Conservation (phyloP, 2,888 invertebrate species). For the Bimastos eiseni region DNA sequence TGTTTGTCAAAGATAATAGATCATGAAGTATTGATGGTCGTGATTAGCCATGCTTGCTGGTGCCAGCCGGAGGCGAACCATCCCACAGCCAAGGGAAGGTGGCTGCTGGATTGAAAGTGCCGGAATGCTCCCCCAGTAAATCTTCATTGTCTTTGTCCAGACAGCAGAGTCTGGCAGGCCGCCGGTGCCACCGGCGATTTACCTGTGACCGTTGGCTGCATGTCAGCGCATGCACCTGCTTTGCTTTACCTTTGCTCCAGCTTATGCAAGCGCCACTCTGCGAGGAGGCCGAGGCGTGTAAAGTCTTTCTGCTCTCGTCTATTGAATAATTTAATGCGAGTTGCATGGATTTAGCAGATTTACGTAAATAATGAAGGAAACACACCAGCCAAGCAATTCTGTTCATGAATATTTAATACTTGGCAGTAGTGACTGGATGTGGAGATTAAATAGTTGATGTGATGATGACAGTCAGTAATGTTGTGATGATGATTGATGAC, state of each 20-base stretch:
- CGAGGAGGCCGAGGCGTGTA: background rate
- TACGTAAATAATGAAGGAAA: background rate
- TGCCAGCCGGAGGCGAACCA: background rate
- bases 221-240: background rate
- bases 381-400: background rate
- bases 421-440: background rate
- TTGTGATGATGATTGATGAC: no score
- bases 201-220: background rate
- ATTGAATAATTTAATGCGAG: background rate
- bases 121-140: constrained; percentile 13
- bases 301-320: background rate
- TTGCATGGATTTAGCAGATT: background rate
- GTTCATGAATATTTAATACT: background rate
- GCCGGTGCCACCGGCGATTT: background rate
- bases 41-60: background rate
- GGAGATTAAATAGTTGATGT: background rate
- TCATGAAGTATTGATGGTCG: background rate
- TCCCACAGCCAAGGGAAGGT: background rate
- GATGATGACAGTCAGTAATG: background rate
- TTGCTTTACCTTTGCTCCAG: background rate
- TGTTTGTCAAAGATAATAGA: background rate
- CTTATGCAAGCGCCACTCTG: background rate
- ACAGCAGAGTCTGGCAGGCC: background rate
- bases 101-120: background rate
- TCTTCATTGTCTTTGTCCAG: constrained; percentile 13